These are phyloP conservation scores for Selene dorsalis DNA, from an alignment of 2,797 vertebrate species.

Conservation along the genomic window DNA sequence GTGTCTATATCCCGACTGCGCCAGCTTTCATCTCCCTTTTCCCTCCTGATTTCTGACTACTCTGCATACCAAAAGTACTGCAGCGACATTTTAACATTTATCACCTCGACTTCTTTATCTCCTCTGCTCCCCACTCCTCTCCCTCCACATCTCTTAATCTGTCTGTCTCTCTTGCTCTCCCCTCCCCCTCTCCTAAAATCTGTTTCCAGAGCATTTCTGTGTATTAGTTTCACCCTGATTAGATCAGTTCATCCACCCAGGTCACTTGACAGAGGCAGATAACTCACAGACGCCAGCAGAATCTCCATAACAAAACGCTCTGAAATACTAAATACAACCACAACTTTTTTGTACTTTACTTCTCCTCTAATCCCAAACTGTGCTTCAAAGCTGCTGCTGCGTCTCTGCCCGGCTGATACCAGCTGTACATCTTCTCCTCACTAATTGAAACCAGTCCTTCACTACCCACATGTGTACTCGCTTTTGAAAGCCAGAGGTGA, in stretches of 20 bases:
- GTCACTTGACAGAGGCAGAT: conserved; percentile 41
- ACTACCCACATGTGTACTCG: conserved; percentile 45
- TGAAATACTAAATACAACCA: not conserved
- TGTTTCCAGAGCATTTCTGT: conserved; percentile 28
- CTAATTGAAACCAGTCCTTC: conserved; percentile 63
- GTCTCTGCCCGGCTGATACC: conserved; percentile 41
- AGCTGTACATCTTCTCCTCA: conserved; percentile 41
- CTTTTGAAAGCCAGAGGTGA: conserved; percentile 66
- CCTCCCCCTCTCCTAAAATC: conserved; percentile 31
- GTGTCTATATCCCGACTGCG: not conserved
- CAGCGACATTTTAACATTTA: conserved; percentile 25
- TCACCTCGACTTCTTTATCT: conserved; percentile 52
- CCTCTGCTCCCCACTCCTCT: not conserved
- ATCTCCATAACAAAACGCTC: conserved; percentile 14
- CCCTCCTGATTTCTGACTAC: not conserved
- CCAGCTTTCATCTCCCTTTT: not conserved
- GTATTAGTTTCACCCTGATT: conserved; percentile 50
- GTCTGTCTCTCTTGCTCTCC: conserved; percentile 9
- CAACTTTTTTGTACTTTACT: not conserved
- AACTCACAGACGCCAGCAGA: conserved; percentile 9
- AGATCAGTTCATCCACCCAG: conserved; percentile 41
- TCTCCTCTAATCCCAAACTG: conserved; percentile 23
- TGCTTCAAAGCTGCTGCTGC: conserved; percentile 39
- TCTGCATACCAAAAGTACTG: conserved; percentile 15
- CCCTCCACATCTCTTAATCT: conserved; percentile 54